Base-by-base conservation (phyloP, 2,113 vertebrate genomes). In the Piliocolobus tephrosceles region DNA sequence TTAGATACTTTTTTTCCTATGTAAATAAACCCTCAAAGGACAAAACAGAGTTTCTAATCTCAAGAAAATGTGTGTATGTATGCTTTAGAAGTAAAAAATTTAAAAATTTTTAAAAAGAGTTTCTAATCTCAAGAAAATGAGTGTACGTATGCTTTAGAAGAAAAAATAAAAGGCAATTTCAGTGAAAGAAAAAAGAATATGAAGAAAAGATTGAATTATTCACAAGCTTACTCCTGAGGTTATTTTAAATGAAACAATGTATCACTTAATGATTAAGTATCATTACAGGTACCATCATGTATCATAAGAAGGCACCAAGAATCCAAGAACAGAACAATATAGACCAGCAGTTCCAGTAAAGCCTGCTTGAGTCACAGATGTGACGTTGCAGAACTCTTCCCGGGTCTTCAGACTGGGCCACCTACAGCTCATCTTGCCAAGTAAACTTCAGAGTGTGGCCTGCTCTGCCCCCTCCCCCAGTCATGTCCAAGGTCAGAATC, bases 401-500 rank as follows among this genome's bases (percentile, higher is more conserved):
- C 52, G 8, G 32, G 38, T 83, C 91, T 75, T 47, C 43, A 13
- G 61, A 40, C 35, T 50, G 5, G 1, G 23, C 92, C 32, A n/a
- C 32, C 94, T 11, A 58, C 80, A 50, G 55, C 75, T n/a, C 35
- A 25, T 75, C 95, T 84, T 12, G 2, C 76, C 9, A 0, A 78
- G 82, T 9, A 52, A 82, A 70, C 58, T 68, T 94, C 38, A 90
- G 25, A 78, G 57, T 35, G 3, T 30, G 2, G 79, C 85, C 72
- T 11, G 61, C 23, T 91, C n/a, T 3, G 23, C 11, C 94, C 86
- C 38, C 25, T 97, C 27, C 72, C 97, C 94, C 20, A 23, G 90
- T 16, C 73, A 93, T 2, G 61, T 78, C 84, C 86, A 91, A 94
- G 90, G 55, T 97, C 95, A 86, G 61, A 90, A 87, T 96, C 95